A percentile compares a stretch with the other conserved stretches of the same genome.
These are phyloP conservation scores for Sicus ferrugineus DNA, from an alignment of 2,888 invertebrate genomes.

Conservation along the genomic window DNA sequence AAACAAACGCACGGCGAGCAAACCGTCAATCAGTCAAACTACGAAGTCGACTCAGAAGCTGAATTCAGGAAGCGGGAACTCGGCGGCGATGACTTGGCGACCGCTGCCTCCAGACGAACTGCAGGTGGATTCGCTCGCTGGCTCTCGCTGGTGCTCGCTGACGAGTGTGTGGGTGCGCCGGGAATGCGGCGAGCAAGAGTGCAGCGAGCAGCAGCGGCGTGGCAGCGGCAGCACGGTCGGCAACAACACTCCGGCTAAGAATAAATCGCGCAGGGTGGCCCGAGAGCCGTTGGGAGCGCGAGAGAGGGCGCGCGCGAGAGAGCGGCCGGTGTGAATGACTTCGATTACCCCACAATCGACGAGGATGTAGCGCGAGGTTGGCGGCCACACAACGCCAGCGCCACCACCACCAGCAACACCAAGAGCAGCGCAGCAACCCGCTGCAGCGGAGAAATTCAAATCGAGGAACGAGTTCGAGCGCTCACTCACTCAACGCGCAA, in stretches of 20 bases:
- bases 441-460: neutral
- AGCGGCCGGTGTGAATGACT: conserved; percentile 60
- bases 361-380: conserved; percentile 60
- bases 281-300: neutral
- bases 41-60: neutral
- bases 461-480: conserved; percentile 19
- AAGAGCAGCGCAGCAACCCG: neutral
- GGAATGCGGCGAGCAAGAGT: conserved; percentile 12
- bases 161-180: conserved; percentile 27
- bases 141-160: neutral
- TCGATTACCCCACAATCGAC: conserved; percentile 62
- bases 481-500: neutral
- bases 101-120: conserved; percentile 7
- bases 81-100: neutral
- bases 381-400: conserved; percentile 44
- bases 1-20: neutral
- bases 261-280: too few relatives aligned
- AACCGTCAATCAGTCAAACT: neutral
- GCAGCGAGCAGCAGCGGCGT: neutral
- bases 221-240: neutral
- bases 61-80: neutral
- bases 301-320: neutral
- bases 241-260: conserved; percentile 18
- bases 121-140: conserved; percentile 25
- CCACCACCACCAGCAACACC: neutral